phyloP scores from a whole-genome alignment of 2,797 vertebrate species.

The Alca torda region DNA sequence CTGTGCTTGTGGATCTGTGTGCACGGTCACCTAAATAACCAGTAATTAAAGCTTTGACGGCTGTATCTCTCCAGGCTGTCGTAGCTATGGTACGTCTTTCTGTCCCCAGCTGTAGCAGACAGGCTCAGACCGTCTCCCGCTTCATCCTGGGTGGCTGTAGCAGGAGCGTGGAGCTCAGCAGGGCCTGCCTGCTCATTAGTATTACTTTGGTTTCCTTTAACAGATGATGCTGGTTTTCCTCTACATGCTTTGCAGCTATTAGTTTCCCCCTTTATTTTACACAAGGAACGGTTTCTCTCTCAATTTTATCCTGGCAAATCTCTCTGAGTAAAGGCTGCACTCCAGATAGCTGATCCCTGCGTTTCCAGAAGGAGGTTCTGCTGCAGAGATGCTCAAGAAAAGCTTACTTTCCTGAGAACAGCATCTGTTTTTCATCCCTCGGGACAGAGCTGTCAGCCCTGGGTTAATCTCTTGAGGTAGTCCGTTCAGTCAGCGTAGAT shows the following conservation, averaged over 20 bases:
- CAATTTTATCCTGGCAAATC: not conserved
- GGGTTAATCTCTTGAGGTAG: not conserved
- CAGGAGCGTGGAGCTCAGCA: not conserved
- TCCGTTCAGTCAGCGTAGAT: not conserved
- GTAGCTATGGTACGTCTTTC: not conserved
- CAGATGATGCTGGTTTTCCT: not conserved
- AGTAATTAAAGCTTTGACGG: not conserved
- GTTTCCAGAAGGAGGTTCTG: not conserved
- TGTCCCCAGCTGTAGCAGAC: not conserved
- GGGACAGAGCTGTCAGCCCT: not conserved
- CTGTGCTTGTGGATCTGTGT: fast-evolving
- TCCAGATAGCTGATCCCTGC: not conserved
- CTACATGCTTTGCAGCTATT: not conserved
- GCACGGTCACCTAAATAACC: not conserved
- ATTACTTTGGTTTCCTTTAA: not conserved
- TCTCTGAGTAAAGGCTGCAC: not conserved
- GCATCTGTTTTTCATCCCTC: not conserved
- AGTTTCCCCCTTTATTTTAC: not conserved
- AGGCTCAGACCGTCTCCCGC: not conserved
- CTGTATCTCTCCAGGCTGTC: not conserved
- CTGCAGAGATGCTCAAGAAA: not conserved
- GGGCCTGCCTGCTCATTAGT: not conserved
- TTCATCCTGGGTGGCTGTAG: not conserved
- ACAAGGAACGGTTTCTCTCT: not conserved
- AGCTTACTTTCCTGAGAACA: not conserved